phyloP scores from a whole-genome alignment of 2,113 vertebrate species.

The Picathartes gymnocephalus region DNA sequence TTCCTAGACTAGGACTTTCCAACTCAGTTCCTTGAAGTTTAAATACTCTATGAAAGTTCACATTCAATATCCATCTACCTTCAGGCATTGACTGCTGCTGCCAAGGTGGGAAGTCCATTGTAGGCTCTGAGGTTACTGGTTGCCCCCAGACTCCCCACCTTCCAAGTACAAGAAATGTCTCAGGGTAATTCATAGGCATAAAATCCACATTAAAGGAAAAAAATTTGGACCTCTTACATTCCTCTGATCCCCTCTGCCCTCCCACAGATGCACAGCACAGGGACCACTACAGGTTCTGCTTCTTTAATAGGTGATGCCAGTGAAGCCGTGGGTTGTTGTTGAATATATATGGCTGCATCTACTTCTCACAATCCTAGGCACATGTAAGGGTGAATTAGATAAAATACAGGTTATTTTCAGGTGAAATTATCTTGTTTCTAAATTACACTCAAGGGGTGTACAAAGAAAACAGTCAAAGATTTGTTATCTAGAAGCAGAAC shows the following conservation, averaged over 20 bases:
- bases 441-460: neutral
- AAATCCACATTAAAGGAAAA: neutral
- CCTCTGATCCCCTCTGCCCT: neutral
- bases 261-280: neutral
- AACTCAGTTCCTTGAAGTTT: neutral
- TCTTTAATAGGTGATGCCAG: neutral
- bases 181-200: neutral
- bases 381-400: neutral
- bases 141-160: neutral
- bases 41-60: neutral
- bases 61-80: neutral
- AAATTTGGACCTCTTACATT: neutral
- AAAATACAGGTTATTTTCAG: neutral
- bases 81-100: neutral
- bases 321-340: neutral
- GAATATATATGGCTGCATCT: neutral
- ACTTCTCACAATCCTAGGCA: slow-evolving; percentile 5
- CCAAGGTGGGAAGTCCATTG: neutral
- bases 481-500: neutral
- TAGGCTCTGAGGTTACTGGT: neutral
- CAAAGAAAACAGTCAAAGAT: neutral
- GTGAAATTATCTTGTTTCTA: neutral
- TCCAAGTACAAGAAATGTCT: neutral
- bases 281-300: neutral
- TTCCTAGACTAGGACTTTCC: neutral